Evolutionary conservation across 2,888 invertebrate species (phyloP).

Genomic region (Habrosyne pyritoides): DNA sequence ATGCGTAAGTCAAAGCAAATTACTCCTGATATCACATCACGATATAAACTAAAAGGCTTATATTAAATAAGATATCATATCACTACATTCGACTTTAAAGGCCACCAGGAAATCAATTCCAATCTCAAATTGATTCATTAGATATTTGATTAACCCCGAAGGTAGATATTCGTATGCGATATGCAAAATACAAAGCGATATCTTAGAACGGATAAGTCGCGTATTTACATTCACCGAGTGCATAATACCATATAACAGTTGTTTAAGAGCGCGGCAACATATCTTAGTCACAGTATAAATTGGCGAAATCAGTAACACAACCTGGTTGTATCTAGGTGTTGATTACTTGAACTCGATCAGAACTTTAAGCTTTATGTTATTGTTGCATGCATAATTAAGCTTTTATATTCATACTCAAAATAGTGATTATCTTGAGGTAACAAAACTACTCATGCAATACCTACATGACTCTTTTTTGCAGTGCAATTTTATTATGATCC

Average conservation of each 20-base stretch:
- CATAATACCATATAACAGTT: slow-evolving; percentile 10
- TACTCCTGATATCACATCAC: background rate
- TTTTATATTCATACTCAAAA: no score
- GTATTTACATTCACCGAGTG: slow-evolving; percentile 49
- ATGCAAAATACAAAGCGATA: slow-evolving; percentile 68
- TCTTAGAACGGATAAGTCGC: slow-evolving; percentile 50
- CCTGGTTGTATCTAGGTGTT: background rate
- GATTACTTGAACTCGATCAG: background rate
- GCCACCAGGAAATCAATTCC: slow-evolving; percentile 34
- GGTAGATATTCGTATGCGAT: slow-evolving; percentile 63
- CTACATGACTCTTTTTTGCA: no score
- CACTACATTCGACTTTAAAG: slow-evolving; percentile 26
- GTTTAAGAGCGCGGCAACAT: slow-evolving; percentile 8
- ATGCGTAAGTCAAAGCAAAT: no score
- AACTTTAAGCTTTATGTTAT: background rate
- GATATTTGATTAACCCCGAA: slow-evolving; percentile 67
- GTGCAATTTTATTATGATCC: no score
- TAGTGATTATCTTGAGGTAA: no score
- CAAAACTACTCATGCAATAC: no score
- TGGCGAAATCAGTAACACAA: background rate
- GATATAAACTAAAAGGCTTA: background rate
- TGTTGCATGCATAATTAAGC: background rate
- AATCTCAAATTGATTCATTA: slow-evolving; percentile 73
- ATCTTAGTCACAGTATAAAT: slow-evolving; percentile 9
- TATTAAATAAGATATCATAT: slow-evolving; percentile 1